Percentiles rank a stretch among this genome's conserved stretches.
phyloP scores from a whole-genome alignment of 2,888 invertebrate species.

The Caenorhabditis wallacei region DNA sequence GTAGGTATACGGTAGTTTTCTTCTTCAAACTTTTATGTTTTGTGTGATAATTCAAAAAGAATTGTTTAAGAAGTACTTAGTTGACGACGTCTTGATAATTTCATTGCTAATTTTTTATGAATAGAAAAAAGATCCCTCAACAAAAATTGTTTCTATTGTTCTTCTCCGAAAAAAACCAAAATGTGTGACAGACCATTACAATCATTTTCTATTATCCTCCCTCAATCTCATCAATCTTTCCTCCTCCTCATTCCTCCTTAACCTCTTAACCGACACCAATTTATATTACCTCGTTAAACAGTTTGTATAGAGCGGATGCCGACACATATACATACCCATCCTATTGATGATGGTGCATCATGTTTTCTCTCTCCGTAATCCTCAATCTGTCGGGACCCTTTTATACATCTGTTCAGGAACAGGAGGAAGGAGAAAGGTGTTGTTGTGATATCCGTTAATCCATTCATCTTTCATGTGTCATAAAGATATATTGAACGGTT shows the following conservation, averaged over 20 bases:
- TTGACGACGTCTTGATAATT: no score
- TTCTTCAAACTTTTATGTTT: neutral
- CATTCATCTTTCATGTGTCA: slow-evolving; percentile 5
- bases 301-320: slow-evolving; percentile 36
- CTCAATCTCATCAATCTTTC: slow-evolving; percentile 39
- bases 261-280: slow-evolving; percentile 22
- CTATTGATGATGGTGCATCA: slow-evolving; percentile 13
- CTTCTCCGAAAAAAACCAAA: neutral
- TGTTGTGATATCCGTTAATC: slow-evolving; percentile 30
- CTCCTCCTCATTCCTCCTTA: slow-evolving; percentile 1
- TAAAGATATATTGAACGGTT: slow-evolving; percentile 5
- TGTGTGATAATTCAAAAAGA: neutral
- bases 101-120: no score
- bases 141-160: no score
- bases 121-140: neutral
- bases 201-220: slow-evolving; percentile 16
- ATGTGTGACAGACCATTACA: slow-evolving; percentile 21
- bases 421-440: neutral
- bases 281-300: slow-evolving; percentile 53
- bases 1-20: neutral
- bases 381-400: slow-evolving; percentile 29
- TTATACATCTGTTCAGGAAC: slow-evolving; percentile 20
- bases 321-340: slow-evolving; percentile 21
- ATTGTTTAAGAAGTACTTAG: no score
- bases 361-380: slow-evolving; percentile 28